Base-by-base conservation (phyloP, 2,888 invertebrate species). In the Gastrophysa polygoni region DNA sequence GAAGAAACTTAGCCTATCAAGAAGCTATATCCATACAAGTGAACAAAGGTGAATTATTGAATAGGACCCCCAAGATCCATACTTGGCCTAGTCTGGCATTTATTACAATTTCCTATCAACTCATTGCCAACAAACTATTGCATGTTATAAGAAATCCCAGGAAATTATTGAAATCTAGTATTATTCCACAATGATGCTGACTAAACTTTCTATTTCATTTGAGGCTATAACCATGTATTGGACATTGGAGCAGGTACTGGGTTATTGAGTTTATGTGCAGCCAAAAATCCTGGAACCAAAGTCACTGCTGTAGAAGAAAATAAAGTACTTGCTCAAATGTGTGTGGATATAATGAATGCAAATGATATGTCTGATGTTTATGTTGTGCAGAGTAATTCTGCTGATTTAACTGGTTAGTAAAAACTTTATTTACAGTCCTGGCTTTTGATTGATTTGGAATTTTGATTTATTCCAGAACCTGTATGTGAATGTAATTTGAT, bases 221-320 rank as follows among this genome's bases (percentile, higher is more conserved):
- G 59, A 68, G 84, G 85, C 14, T 82, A 80, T 67, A 83, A 85
- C 52, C 83, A 81, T 64, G 87, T 92, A 14, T 78, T 92, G 34
- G 93, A 93, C 76, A 85, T 93, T 68, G 93, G 93, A 1, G 85
- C 90, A 34, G 93, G 93, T 0, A 90, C 90, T 64, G 92, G 92
- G 0, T 77, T 93, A 18, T 81, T 93, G 28, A 88, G 91, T 69
- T 79, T 92, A 71, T 90, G 88, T 80, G 89, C 90, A n/a, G 72
- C 77, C 7, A 68, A 69, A 51, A 55, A 73, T 52, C 59, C 74
- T 46, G 87, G 88, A 1, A 77, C 78, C 57, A 76, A 79, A n/a
- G 82, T 90, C 7, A 85, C 85, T 68, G 91, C 89, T 10, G 88
- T 91, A 74, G 93, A 93, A 78, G 84, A 83, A 63, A 89, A 89